These are phyloP conservation scores for Lepidurus packardi DNA, from an alignment of 1,140 invertebrate species.

Conservation along the genomic window DNA sequence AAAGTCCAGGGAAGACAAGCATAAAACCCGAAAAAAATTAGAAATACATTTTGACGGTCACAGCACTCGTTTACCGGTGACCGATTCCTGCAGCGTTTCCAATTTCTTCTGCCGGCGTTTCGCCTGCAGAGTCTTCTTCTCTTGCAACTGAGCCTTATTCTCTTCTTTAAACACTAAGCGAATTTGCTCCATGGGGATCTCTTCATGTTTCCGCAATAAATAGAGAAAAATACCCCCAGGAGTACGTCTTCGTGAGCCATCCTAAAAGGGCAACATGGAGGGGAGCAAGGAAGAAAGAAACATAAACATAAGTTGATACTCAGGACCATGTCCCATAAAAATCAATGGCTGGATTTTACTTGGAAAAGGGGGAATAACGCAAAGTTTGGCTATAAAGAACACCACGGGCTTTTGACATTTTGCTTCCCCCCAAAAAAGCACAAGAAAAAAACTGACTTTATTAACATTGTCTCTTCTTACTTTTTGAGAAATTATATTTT, in stretches of 20 bases:
- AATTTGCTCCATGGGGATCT: slow-evolving; percentile 60
- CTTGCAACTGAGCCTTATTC: slow-evolving; percentile 31
- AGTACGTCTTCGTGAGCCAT: slow-evolving; percentile 70
- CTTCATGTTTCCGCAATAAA: slow-evolving; percentile 66
- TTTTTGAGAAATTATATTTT: background rate
- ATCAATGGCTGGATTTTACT: slow-evolving; percentile 22
- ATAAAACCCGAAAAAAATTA: background rate
- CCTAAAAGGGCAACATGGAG: slow-evolving; percentile 49
- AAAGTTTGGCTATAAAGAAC: background rate
- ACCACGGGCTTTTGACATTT: slow-evolving; percentile 23
- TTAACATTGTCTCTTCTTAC: background rate
- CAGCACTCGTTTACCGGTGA: background rate
- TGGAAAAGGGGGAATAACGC: background rate
- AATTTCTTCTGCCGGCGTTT: slow-evolving; percentile 31
- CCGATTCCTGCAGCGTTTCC: slow-evolving; percentile 12
- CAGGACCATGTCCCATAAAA: background rate
- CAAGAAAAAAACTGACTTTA: slow-evolving; percentile 24
- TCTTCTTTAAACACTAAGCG: slow-evolving; percentile 67
- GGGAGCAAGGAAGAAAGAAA: background rate
- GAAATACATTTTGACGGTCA: background rate
- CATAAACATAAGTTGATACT: slow-evolving; percentile 18
- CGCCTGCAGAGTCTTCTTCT: slow-evolving; percentile 30
- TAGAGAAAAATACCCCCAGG: slow-evolving; percentile 77
- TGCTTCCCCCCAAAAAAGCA: background rate
- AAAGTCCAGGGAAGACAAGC: background rate